phyloP scores from a whole-genome alignment of 1,140 invertebrate genomes.

The Caenorhabditis latens region DNA sequence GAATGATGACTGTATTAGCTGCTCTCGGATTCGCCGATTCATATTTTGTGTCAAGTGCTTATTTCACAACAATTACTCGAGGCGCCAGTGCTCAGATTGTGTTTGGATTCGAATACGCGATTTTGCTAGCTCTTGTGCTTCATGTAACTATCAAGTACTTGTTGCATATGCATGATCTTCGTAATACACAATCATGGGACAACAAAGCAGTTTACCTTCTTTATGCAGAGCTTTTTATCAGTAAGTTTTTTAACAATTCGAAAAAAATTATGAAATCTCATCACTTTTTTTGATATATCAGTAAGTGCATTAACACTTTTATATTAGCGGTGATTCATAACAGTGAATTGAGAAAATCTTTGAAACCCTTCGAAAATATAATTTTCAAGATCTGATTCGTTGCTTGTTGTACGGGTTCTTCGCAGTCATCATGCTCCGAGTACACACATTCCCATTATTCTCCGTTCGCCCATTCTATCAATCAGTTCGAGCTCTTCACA shows the following conservation, averaged over 20 bases:
- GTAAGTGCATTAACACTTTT: neutral
- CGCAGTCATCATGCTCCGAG: conserved; percentile 94
- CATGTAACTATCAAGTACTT: conserved; percentile 96
- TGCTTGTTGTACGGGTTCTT: conserved; percentile 93
- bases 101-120: conserved; percentile 99
- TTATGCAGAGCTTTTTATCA: conserved; percentile 95
- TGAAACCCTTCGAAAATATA: neutral
- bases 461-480: conserved; percentile 99
- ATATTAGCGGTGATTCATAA: neutral
- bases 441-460: conserved; percentile 97
- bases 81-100: conserved; percentile 97
- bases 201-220: conserved; percentile 97
- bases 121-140: conserved; percentile 91
- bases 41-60: conserved; percentile 92
- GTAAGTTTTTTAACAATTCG: conserved; percentile 80
- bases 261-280: neutral
- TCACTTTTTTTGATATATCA: neutral
- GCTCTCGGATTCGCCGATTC: conserved; percentile 88
- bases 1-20: conserved; percentile 87
- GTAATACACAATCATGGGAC: conserved; percentile 97
- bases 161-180: conserved; percentile 83
- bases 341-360: too few species aligned
- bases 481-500: conserved; percentile 94
- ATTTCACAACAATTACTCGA: conserved; percentile 91
- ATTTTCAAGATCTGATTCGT: conserved; percentile 82